A percentile compares a stretch with the other conserved stretches of the same genome.
Conservation (phyloP, 2,797 vertebrate species). For the Erpetoichthys calabaricus region DNA sequence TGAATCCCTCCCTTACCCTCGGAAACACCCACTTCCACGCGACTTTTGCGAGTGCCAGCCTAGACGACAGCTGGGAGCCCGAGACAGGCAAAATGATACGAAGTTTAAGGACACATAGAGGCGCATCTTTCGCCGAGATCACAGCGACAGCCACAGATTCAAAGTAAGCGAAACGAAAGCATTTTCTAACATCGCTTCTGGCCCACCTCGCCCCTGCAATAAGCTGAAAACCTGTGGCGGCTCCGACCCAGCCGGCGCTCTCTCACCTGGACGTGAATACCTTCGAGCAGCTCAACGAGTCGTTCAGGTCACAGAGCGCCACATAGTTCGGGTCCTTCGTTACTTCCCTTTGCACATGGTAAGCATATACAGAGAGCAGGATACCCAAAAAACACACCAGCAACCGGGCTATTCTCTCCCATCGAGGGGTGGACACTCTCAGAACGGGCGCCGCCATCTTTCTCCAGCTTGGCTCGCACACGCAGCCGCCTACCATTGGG, state of each 20-base stretch:
- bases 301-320: conserved; percentile 82
- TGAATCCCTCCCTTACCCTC: no score
- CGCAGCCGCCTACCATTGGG: conserved; percentile 37
- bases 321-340: conserved; percentile 62
- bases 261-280: conserved; percentile 88
- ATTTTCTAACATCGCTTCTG: background rate
- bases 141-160: no score
- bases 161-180: no score
- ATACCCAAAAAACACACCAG: conserved; percentile 82
- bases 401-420: conserved; percentile 83
- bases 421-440: conserved; percentile 95
- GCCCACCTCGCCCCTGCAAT: background rate
- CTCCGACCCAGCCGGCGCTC: background rate
- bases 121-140: no score
- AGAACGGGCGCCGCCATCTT: conserved; percentile 97
- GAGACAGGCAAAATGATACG: no score
- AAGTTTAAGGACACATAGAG: no score
- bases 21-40: no score
- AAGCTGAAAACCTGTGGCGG: no score
- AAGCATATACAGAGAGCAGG: conserved; percentile 76
- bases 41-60: no score
- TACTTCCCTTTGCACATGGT: conserved; percentile 83
- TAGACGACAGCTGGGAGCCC: no score
- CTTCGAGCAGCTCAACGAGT: conserved; percentile 88
- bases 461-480: conserved; percentile 62